Conservation (phyloP, 2,113 vertebrate species). For the Pica pica region DNA sequence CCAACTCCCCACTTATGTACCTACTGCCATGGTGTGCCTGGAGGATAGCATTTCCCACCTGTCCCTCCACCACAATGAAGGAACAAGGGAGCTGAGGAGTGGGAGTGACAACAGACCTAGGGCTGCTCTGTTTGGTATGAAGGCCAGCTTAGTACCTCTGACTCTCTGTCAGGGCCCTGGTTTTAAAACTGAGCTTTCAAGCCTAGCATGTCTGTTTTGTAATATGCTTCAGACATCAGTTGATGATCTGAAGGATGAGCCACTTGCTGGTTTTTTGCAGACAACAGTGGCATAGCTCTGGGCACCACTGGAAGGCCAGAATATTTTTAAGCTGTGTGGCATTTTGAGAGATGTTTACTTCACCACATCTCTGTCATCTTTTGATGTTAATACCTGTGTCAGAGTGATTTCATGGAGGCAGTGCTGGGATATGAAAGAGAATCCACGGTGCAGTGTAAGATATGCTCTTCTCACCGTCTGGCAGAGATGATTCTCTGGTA, state of each 20-base stretch:
- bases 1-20: rapidly evolving
- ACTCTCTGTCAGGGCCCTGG: background rate
- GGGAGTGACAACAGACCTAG: background rate
- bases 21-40: background rate
- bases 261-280: background rate
- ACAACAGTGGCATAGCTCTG: background rate
- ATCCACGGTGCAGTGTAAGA: background rate
- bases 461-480: background rate
- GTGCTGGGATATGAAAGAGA: background rate
- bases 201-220: background rate
- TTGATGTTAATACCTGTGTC: background rate
- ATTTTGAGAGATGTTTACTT: background rate
- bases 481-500: background rate
- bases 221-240: background rate
- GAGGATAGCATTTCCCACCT: no score
- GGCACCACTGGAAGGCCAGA: background rate
- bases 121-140: background rate
- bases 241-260: no score
- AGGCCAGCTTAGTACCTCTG: background rate
- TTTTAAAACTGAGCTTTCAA: background rate
- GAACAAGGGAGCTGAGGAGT: background rate
- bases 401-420: background rate
- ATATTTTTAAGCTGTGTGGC: background rate
- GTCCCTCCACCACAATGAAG: background rate
- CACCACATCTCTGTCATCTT: background rate